These are phyloP conservation scores for Urosaurus nigricauda DNA, from an alignment of 2,797 vertebrate genomes.

Conservation along the genomic window DNA sequence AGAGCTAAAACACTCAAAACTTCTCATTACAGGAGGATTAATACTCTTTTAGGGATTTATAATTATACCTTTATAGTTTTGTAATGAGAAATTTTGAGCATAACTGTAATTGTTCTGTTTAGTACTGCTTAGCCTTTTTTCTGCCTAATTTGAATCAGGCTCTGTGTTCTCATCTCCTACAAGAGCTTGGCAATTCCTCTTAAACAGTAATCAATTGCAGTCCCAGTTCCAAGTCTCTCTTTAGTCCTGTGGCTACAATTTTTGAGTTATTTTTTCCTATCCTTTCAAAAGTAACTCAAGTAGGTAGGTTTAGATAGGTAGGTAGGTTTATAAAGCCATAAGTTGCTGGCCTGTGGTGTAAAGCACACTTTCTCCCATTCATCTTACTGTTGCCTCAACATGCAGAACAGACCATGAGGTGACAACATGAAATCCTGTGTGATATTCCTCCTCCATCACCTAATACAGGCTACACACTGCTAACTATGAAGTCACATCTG, in stretches of 20 bases:
- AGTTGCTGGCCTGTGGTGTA: neutral
- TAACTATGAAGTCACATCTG: neutral
- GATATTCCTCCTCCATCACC: neutral
- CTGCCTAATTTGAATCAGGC: neutral
- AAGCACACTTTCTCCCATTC: neutral
- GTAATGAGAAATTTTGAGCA: neutral
- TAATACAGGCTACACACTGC: neutral
- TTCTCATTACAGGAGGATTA: neutral
- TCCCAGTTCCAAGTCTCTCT: neutral
- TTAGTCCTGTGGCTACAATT: neutral
- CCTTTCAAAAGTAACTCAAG: neutral
- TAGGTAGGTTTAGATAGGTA: neutral
- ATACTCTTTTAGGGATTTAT: constrained; percentile 3
- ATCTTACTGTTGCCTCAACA: neutral
- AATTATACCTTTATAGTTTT: constrained; percentile 1
- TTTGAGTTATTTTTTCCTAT: neutral
- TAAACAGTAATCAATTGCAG: neutral
- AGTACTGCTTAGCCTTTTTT: neutral
- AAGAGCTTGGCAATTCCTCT: neutral
- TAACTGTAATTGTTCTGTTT: neutral
- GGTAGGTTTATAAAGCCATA: neutral
- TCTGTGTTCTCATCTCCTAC: neutral
- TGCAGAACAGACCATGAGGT: neutral
- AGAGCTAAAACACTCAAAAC: neutral
- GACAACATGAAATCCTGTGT: neutral